Evolutionary conservation across 2,888 invertebrate genomes (phyloP), one percentile per base, ranked within the genome.

Genomic region (Hipparchia semele): DNA sequence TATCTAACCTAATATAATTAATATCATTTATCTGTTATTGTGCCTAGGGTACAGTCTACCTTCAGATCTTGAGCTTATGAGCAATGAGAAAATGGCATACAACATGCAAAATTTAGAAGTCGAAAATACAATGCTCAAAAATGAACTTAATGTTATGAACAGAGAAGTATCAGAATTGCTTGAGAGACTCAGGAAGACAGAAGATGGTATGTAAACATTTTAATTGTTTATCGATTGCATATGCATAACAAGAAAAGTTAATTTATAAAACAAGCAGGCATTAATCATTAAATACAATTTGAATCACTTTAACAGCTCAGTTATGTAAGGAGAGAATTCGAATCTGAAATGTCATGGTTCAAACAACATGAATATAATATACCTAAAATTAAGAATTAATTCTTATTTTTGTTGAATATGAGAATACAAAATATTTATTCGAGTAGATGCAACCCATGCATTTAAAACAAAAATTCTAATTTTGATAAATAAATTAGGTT

Each of bases 121-220:
- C 10, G 93, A 93, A 80, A 94, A 94, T 84, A 86, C 88, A 3
- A 91, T 93, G 91, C 80, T 93, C 75, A 92, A 90, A 82, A 93
- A 91, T 82, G 93, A 94, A 82, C 84, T 92, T 4, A 90, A 90
- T 81, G 90, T 91, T 0, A 83, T 91, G 81, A 91, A 92, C 73
- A 83, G 83, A 76, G 93, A 94, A 81, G 82, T 92, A 1, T 79
- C 87, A 53, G 89, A 91, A 69, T 79, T 93, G 79, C 79, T 90
- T 53, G 84, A 86, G 5, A 86, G 85, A 64, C 80, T 92, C 56
- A 82, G 82, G 39, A 84, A 76, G 77, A 84, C 89, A 33, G 90
- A 93, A 82, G 90, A 92, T 82, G 92, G 93, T 92, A 87, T 87
- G 78, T 77, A 77, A 13, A 67, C n/a, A 66, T 56, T 58, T 67